These are phyloP conservation scores for Thrips palmi DNA, from an alignment of 1,140 invertebrate genomes.

Conservation along the genomic window DNA sequence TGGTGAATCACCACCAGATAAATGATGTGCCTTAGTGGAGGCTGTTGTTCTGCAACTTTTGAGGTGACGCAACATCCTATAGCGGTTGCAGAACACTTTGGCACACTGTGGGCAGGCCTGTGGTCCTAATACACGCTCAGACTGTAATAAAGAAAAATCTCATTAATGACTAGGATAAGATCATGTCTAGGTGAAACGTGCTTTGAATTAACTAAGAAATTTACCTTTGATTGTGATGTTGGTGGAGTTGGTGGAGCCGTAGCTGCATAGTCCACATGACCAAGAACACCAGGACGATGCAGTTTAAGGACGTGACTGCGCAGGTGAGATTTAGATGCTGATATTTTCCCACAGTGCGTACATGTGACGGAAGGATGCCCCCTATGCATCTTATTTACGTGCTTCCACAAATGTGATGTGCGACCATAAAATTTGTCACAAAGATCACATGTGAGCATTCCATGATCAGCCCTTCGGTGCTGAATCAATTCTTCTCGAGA, in stretches of 20 bases:
- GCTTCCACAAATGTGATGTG: slow-evolving; percentile 42
- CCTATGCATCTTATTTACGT: slow-evolving; percentile 39
- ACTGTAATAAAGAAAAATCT: too few relatives aligned
- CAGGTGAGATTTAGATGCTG: slow-evolving; percentile 35
- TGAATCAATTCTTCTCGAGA: slow-evolving; percentile 30
- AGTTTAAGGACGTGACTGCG: slow-evolving; percentile 36
- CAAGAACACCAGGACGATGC: slow-evolving; percentile 20
- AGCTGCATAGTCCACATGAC: neutral
- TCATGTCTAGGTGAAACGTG: slow-evolving; percentile 26
- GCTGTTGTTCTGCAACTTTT: too few relatives aligned
- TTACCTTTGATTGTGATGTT: slow-evolving; percentile 14
- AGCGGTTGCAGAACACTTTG: too few relatives aligned
- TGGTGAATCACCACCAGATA: too few relatives aligned
- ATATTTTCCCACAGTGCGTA: slow-evolving; percentile 35
- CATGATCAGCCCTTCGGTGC: slow-evolving; percentile 32
- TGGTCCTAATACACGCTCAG: too few relatives aligned
- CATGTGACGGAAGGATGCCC: slow-evolving; percentile 38
- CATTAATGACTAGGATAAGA: neutral
- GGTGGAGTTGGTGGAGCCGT: neutral
- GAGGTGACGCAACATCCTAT: too few relatives aligned
- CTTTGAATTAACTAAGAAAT: slow-evolving; percentile 24
- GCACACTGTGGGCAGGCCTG: too few relatives aligned
- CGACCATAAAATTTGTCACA: slow-evolving; percentile 40
- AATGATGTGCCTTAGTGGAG: too few relatives aligned
- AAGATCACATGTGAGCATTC: slow-evolving; percentile 37